Conservation (phyloP, 2,888 invertebrate genomes). For the Drosophila fulvimacula region DNA sequence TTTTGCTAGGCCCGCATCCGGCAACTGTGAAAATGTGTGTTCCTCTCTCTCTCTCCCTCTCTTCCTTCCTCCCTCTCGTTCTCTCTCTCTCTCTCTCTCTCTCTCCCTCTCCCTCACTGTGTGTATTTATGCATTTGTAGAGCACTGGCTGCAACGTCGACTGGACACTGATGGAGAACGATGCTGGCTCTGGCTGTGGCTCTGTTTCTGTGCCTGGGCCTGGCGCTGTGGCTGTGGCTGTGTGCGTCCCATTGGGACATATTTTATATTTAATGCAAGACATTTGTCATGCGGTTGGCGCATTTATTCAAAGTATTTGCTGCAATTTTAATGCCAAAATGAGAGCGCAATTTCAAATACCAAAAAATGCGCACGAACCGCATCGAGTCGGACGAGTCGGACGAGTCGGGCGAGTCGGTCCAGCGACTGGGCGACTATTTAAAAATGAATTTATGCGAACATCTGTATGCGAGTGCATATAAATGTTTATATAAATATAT, state of each 20-base stretch:
- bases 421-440: slow-evolving; percentile 42
- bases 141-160: slow-evolving; percentile 35
- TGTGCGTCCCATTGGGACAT: slow-evolving; percentile 58
- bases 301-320: slow-evolving; percentile 71
- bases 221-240: slow-evolving; percentile 8
- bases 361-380: slow-evolving; percentile 26
- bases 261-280: slow-evolving; percentile 70
- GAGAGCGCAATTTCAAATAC: slow-evolving; percentile 65
- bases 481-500: neutral
- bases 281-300: slow-evolving; percentile 68
- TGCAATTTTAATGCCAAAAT: slow-evolving; percentile 71
- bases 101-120: neutral
- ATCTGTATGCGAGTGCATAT: slow-evolving; percentile 6
- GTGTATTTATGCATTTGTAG: slow-evolving; percentile 43
- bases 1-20: slow-evolving; percentile 12
- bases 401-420: neutral
- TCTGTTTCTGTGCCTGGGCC: neutral
- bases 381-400: neutral
- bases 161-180: slow-evolving; percentile 36
- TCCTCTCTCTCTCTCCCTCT: neutral
- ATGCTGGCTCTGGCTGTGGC: slow-evolving; percentile 9
- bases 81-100: no score
- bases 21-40: slow-evolving; percentile 3
- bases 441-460: slow-evolving; percentile 58
- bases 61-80: no score